These are phyloP conservation scores for Eumeta japonica DNA, from an alignment of 1,140 invertebrate genomes.

Conservation along the genomic window DNA sequence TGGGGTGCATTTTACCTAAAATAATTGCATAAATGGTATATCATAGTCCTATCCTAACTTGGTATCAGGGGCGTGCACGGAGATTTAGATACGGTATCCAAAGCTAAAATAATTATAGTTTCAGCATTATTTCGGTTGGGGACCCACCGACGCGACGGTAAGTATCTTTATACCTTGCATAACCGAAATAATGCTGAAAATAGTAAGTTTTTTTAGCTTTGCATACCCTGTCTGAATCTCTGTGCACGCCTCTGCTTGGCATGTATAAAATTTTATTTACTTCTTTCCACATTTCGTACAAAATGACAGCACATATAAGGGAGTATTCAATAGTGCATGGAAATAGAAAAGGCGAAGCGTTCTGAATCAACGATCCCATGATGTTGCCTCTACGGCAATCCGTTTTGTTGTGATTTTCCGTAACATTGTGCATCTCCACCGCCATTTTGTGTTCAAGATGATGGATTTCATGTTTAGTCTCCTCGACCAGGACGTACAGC, in stretches of 20 bases:
- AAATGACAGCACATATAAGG: slow-evolving; percentile 79
- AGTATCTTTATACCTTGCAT: too few relatives aligned
- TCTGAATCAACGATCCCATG: slow-evolving; percentile 71
- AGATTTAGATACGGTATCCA: too few relatives aligned
- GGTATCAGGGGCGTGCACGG: too few relatives aligned
- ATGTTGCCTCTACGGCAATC: slow-evolving; percentile 57
- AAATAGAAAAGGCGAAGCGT: slow-evolving; percentile 82
- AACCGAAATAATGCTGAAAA: too few relatives aligned
- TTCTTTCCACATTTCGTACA: slow-evolving; percentile 82
- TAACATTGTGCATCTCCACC: slow-evolving; percentile 11
- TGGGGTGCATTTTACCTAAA: slow-evolving; percentile 48
- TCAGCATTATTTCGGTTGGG: too few relatives aligned
- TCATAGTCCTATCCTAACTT: too few relatives aligned
- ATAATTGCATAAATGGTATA: too few relatives aligned
- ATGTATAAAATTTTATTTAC: slow-evolving; percentile 26
- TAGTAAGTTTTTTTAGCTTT: too few relatives aligned
- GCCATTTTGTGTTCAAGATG: slow-evolving; percentile 56
- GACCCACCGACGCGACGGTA: too few relatives aligned
- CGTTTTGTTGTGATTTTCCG: slow-evolving; percentile 13
- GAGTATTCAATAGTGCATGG: slow-evolving; percentile 89
- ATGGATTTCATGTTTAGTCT: slow-evolving; percentile 77
- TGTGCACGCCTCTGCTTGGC: too few relatives aligned
- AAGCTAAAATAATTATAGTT: too few relatives aligned
- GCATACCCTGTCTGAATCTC: too few relatives aligned
- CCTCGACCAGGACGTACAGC: slow-evolving; percentile 78